Conservation (phyloP, 2,797 vertebrate genomes). For the Microhierax caerulescens region DNA sequence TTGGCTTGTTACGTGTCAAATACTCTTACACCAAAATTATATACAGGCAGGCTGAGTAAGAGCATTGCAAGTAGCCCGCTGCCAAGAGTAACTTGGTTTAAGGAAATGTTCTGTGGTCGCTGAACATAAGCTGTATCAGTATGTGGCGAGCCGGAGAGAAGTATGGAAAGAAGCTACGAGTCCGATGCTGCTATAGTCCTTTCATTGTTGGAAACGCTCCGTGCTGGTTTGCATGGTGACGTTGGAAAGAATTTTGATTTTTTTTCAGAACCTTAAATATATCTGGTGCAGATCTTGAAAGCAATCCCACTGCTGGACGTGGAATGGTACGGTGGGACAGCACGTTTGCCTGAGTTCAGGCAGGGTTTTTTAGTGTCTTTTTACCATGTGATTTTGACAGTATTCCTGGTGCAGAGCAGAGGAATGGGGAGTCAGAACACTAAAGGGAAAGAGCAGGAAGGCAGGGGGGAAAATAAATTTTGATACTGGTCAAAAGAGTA, state of each 20-base stretch:
- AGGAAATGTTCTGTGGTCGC: not conserved
- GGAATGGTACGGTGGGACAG: not conserved
- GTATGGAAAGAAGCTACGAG: not conserved
- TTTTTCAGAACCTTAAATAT: not conserved
- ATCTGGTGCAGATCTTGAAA: not conserved
- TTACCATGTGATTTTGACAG: not conserved
- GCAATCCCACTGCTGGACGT: fast-evolving
- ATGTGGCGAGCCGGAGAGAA: not conserved
- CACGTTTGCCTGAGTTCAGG: not conserved
- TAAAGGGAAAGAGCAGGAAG: not conserved
- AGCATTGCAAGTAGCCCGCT: not conserved
- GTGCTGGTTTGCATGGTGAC: not conserved
- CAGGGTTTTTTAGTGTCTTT: not conserved
- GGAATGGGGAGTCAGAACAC: not conserved
- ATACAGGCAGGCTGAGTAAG: not conserved
- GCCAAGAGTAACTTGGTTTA: not conserved
- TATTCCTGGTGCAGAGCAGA: not conserved
- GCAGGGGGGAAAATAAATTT: not conserved
- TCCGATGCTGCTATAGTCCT: not conserved
- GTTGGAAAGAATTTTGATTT: not conserved
- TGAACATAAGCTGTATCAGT: not conserved
- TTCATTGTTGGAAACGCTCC: not conserved
- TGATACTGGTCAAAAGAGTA: not conserved
- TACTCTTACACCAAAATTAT: not conserved
- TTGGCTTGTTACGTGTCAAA: not conserved